Evolutionary conservation across 2,888 invertebrate genomes (phyloP).

Genomic region (Meloe dianella): DNA sequence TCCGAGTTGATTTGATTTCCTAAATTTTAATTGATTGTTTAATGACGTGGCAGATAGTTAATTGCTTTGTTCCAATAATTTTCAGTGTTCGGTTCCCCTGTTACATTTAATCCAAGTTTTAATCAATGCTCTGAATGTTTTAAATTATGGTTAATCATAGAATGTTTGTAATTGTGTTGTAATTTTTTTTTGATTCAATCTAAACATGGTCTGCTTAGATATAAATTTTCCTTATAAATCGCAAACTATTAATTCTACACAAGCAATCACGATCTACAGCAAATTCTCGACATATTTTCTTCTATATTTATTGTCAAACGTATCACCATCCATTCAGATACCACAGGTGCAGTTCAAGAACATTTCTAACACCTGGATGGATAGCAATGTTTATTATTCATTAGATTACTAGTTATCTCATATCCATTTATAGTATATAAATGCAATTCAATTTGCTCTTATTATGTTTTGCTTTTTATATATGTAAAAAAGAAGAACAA

Average conservation of each 20-base stretch:
- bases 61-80: neutral
- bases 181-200: slow-evolving; percentile 14
- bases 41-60: no score
- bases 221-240: slow-evolving; percentile 26
- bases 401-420: neutral
- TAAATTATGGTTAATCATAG: neutral
- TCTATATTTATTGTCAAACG: slow-evolving; percentile 28
- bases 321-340: slow-evolving; percentile 22
- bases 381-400: slow-evolving; percentile 24
- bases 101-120: neutral
- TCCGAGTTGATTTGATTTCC: no score
- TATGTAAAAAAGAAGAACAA: neutral
- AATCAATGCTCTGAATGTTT: neutral
- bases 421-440: neutral
- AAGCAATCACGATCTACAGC: slow-evolving; percentile 21
- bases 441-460: slow-evolving; percentile 2
- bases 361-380: slow-evolving; percentile 27
- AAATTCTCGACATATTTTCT: slow-evolving; percentile 23
- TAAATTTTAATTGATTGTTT: no score
- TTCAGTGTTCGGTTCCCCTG: neutral
- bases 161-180: slow-evolving; percentile 17
- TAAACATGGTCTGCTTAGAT: slow-evolving; percentile 17
- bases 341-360: slow-evolving; percentile 29
- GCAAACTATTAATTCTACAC: slow-evolving; percentile 23
- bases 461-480: slow-evolving; percentile 1